phyloP scores from a whole-genome alignment of 2,888 invertebrate species.

The Agonopterix arenella region DNA sequence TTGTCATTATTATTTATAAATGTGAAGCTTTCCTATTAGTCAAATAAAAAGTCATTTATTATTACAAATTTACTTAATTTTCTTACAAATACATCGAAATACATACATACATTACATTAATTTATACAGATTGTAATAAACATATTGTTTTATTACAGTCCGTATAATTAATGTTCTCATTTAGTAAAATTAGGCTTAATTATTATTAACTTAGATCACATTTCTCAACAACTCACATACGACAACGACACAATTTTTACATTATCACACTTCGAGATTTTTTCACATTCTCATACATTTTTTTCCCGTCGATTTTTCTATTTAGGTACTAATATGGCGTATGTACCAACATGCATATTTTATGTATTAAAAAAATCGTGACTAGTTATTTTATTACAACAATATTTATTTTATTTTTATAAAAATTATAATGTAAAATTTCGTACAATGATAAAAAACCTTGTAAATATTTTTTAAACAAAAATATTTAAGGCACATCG shows the following conservation, averaged over 20 bases:
- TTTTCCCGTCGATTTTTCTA: slow-evolving; percentile 14
- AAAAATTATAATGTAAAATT: slow-evolving; percentile 19
- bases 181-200: slow-evolving; percentile 28
- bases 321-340: slow-evolving; percentile 34
- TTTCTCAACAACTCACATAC: slow-evolving; percentile 39
- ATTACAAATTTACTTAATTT: neutral
- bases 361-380: slow-evolving; percentile 18
- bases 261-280: slow-evolving; percentile 52
- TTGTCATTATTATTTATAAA: neutral
- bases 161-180: neutral
- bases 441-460: slow-evolving; percentile 14
- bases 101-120: neutral
- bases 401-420: slow-evolving; percentile 21
- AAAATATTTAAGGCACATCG: slow-evolving; percentile 42
- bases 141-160: too few relatives aligned
- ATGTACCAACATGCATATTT: slow-evolving; percentile 26
- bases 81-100: slow-evolving; percentile 9
- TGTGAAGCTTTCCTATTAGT: neutral
- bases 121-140: too few relatives aligned
- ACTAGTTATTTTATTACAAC: slow-evolving; percentile 25
- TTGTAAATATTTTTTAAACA: slow-evolving; percentile 36
- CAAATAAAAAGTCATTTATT: neutral
- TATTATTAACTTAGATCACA: slow-evolving; percentile 59
- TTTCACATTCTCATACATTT: slow-evolving; percentile 20
- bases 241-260: slow-evolving; percentile 41